Conservation (phyloP, 2,113 vertebrate species). For the Chionomys nivalis region DNA sequence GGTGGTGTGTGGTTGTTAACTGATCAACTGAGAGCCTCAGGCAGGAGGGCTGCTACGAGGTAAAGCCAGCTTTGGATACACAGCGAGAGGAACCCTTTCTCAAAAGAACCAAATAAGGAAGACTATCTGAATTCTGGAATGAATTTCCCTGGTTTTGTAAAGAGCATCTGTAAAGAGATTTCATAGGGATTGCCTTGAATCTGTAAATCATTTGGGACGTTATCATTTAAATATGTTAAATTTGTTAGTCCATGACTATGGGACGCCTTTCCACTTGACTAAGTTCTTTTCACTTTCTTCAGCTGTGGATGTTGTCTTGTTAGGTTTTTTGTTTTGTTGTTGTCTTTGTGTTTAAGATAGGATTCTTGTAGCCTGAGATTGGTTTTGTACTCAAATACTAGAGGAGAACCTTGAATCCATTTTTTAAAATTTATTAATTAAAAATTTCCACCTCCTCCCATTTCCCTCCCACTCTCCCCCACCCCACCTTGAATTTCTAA, state of each 20-base stretch:
- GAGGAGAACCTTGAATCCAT: neutral
- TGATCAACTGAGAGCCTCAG: neutral
- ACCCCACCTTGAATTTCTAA: neutral
- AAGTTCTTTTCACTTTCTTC: neutral
- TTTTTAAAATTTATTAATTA: too few relatives aligned
- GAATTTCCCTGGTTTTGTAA: neutral
- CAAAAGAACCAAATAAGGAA: neutral
- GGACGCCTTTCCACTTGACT: neutral
- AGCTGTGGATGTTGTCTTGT: neutral
- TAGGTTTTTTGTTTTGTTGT: neutral
- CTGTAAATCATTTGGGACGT: neutral
- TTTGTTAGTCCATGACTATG: neutral
- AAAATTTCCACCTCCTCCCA: too few relatives aligned
- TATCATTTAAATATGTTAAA: neutral
- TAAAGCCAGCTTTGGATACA: neutral
- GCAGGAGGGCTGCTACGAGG: neutral
- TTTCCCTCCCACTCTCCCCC: too few relatives aligned
- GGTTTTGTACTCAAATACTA: neutral
- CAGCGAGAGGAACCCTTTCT: neutral
- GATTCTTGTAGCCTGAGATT: neutral
- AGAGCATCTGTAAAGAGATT: neutral
- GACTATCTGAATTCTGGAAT: neutral
- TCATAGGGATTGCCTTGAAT: neutral
- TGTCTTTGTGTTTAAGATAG: neutral
- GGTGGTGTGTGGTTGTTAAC: neutral